These are phyloP conservation scores for Orussus abietinus DNA, from an alignment of 1,140 invertebrate genomes.

Conservation along the genomic window DNA sequence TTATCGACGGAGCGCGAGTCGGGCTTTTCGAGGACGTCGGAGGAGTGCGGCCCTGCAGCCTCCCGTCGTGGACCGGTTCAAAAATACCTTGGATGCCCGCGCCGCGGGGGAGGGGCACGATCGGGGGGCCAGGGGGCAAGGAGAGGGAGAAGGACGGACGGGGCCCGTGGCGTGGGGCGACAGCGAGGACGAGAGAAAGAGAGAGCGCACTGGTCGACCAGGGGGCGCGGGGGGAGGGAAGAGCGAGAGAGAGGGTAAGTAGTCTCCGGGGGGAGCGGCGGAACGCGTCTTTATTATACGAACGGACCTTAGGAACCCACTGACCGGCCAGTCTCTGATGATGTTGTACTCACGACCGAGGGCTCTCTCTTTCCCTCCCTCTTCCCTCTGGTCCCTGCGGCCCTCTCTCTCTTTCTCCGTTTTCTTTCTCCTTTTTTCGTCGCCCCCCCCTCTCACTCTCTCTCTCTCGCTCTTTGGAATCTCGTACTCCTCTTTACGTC, in stretches of 20 bases:
- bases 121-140: too few species aligned
- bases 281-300: conserved; percentile 53
- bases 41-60: conserved; percentile 44
- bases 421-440: conserved; percentile 1
- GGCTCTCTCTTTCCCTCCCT: conserved; percentile 5
- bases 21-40: conserved; percentile 28
- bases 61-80: conserved; percentile 52
- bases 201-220: conserved; percentile 14
- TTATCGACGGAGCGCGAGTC: too few species aligned
- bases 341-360: conserved; percentile 44
- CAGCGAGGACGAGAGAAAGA: conserved; percentile 9
- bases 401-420: conserved; percentile 4
- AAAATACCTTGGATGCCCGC: conserved; percentile 49
- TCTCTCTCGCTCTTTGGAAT: too few species aligned
- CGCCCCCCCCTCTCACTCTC: background rate
- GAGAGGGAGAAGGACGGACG: conserved; percentile 2
- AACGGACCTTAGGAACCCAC: conserved; percentile 38
- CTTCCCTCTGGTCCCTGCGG: background rate
- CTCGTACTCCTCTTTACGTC: too few species aligned
- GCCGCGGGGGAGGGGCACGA: conserved; percentile 33
- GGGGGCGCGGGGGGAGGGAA: conserved; percentile 10
- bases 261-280: conserved; percentile 24
- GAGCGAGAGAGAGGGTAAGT: background rate
- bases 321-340: conserved; percentile 40
- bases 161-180: background rate